Evolutionary conservation across 1,140 invertebrate species (phyloP).

Genomic region (Dysdera silvatica): DNA sequence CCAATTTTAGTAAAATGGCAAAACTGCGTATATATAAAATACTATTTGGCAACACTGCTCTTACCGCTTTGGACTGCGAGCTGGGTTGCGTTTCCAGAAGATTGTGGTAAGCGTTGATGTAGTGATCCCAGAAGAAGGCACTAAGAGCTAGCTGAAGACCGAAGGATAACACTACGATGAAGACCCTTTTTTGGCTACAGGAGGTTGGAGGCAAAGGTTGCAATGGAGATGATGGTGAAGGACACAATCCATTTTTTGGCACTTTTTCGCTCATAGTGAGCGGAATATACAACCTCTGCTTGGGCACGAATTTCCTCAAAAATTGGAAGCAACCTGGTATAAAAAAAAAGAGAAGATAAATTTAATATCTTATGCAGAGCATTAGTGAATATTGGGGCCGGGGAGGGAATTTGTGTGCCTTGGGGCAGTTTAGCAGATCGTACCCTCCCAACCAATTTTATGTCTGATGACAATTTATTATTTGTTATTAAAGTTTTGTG

Average conservation of each 20-base stretch:
- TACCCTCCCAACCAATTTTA: too few species aligned
- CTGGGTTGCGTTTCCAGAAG: constrained; percentile 51
- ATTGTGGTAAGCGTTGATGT: constrained; percentile 66
- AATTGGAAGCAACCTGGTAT: constrained; percentile 24
- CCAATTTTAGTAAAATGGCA: too few species aligned
- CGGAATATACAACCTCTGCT: constrained; percentile 28
- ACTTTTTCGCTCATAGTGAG: constrained; percentile 21
- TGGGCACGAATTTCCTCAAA: constrained; percentile 13
- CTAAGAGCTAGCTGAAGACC: constrained; percentile 60
- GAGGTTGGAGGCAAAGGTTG: too few species aligned
- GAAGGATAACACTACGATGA: constrained; percentile 57
- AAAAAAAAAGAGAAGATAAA: not conserved
- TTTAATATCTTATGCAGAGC: too few species aligned
- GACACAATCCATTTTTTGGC: constrained; percentile 8
- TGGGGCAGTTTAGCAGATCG: too few species aligned
- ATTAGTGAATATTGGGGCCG: too few species aligned
- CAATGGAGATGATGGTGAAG: not conserved
- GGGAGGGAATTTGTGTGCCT: too few species aligned
- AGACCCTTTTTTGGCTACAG: constrained; percentile 49
- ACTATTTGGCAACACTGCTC: too few species aligned
- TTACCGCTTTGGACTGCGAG: constrained; percentile 25
- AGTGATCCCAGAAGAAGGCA: constrained; percentile 69
- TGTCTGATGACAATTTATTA: too few species aligned
- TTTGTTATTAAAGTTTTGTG: too few species aligned
- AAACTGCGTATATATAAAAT: too few species aligned